phyloP scores from a whole-genome alignment of 2,113 vertebrate genomes.

The Poecilia latipinna region DNA sequence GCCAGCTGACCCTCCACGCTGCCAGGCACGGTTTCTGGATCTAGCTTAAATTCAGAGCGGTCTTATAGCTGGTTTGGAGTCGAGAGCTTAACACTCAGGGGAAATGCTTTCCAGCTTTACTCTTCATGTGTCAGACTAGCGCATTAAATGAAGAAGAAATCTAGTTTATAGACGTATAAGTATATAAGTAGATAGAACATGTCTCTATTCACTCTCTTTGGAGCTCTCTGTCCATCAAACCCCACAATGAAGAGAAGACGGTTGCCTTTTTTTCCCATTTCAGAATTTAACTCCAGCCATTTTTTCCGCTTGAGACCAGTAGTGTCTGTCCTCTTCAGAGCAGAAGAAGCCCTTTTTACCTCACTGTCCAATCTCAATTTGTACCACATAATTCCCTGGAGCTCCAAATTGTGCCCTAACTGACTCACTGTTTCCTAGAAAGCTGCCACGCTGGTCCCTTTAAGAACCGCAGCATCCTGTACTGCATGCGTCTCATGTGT shows the following conservation, averaged over 20 bases:
- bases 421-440: conserved; percentile 51
- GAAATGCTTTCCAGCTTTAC: conserved; percentile 6
- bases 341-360: conserved; percentile 63
- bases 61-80: conserved; percentile 19
- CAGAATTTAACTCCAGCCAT: conserved; percentile 17
- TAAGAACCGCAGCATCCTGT: conserved; percentile 72
- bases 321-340: conserved; percentile 29
- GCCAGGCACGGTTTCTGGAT: conserved; percentile 16
- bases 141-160: conserved; percentile 2
- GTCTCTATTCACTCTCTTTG: neutral
- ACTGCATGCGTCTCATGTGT: conserved; percentile 53
- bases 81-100: conserved; percentile 7
- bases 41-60: conserved; percentile 3
- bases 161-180: neutral
- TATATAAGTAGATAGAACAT: neutral
- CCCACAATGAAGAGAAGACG: conserved; percentile 26
- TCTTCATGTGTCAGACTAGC: conserved; percentile 20
- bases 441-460: conserved; percentile 62
- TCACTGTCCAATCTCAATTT: conserved; percentile 67
- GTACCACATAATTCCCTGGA: conserved; percentile 41
- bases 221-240: conserved; percentile 6
- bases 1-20: conserved; percentile 40
- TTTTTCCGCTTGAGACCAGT: conserved; percentile 70
- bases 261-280: conserved; percentile 21
- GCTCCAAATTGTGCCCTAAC: conserved; percentile 70